Percentiles rank a stretch among this genome's conserved stretches.
These are phyloP conservation scores for Perognathus longimembris DNA, from an alignment of 2,113 vertebrate species.

Conservation along the genomic window DNA sequence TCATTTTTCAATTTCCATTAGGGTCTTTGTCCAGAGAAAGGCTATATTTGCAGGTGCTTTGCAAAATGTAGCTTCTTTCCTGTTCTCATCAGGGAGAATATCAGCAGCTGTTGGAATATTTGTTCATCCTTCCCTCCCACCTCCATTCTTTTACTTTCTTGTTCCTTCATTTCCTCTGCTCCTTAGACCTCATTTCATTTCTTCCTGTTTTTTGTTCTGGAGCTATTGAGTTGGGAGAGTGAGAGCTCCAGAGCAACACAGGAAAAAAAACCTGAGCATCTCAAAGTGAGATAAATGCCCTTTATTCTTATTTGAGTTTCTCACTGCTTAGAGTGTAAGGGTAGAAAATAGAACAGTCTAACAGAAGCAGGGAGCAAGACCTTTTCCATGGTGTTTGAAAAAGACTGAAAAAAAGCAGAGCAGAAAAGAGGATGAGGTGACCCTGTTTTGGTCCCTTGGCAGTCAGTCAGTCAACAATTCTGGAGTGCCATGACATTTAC, in stretches of 20 bases:
- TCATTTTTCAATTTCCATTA: conserved; percentile 42
- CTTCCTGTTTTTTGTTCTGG: not conserved
- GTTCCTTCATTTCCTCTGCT: not conserved
- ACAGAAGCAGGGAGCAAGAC: conserved; percentile 73
- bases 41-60: conserved; percentile 10
- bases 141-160: not conserved
- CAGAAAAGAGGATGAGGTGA: conserved; percentile 42
- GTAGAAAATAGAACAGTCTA: conserved; percentile 76
- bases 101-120: not conserved
- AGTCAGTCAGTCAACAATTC: conserved; percentile 55
- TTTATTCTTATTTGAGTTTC: conserved; percentile 77
- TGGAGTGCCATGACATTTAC: conserved; percentile 64
- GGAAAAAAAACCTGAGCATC: not conserved
- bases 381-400: conserved; percentile 68
- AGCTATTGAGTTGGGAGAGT: conserved; percentile 34
- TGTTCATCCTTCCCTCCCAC: not conserved
- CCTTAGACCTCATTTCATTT: not conserved
- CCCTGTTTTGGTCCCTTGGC: conserved; percentile 18
- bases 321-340: conserved; percentile 69
- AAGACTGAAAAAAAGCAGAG: conserved; percentile 45
- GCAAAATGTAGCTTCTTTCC: conserved; percentile 9
- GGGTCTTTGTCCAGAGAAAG: conserved; percentile 39
- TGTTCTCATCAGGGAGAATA: conserved; percentile 1
- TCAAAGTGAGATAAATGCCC: conserved; percentile 66
- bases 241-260: conserved; percentile 21